A percentile compares a stretch with the other conserved stretches of the same genome.
These are phyloP conservation scores for Mythimna albipuncta DNA, from an alignment of 2,888 invertebrate genomes.

Conservation along the genomic window DNA sequence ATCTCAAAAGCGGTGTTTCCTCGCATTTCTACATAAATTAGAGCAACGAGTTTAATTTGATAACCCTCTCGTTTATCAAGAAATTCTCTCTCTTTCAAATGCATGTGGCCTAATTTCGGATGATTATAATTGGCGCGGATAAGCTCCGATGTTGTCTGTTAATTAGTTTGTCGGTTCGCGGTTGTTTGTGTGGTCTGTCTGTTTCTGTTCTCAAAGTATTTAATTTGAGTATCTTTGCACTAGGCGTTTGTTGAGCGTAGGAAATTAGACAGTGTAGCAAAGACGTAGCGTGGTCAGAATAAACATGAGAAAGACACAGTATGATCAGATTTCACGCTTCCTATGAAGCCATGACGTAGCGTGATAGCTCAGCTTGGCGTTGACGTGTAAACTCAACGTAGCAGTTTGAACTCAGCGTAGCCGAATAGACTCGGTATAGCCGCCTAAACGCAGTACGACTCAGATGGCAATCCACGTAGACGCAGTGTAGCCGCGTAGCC, in stretches of 20 bases:
- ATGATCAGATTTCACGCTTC: background rate
- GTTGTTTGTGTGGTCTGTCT: conserved; percentile 26
- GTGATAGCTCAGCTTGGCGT: too few relatives aligned
- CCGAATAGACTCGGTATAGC: background rate
- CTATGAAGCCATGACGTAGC: background rate
- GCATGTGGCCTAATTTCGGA: conserved; percentile 82
- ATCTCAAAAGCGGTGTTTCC: conserved; percentile 51
- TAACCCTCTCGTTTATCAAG: conserved; percentile 80
- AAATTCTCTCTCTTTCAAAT: conserved; percentile 83
- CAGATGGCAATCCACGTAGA: too few relatives aligned
- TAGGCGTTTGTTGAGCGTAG: background rate
- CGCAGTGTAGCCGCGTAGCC: background rate
- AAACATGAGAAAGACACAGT: background rate
- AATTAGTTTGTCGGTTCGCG: conserved; percentile 23
- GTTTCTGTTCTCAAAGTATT: too few relatives aligned
- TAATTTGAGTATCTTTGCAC: conserved; percentile 25
- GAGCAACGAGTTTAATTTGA: conserved; percentile 77
- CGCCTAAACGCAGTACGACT: background rate
- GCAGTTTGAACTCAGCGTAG: background rate
- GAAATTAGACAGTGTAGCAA: background rate
- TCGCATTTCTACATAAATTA: conserved; percentile 69
- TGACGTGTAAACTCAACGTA: background rate
- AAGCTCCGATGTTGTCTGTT: conserved; percentile 51
- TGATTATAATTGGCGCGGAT: conserved; percentile 63
- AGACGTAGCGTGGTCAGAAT: background rate